Conservation (phyloP, 2,797 vertebrate genomes). For the Peromyscus attwateri region DNA sequence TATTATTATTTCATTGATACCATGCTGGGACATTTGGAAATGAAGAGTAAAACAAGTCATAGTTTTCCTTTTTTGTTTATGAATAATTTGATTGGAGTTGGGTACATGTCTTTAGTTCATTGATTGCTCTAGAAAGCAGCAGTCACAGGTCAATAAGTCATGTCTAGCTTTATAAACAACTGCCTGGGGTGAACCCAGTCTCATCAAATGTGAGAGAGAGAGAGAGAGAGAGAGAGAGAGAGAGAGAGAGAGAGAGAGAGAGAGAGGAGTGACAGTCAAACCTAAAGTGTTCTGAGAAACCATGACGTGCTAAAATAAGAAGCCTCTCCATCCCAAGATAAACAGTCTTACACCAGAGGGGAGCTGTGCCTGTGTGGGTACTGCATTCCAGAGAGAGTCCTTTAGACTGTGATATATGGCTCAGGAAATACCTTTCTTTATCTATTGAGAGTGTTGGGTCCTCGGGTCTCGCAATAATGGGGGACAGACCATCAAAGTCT, state of each 20-base stretch:
- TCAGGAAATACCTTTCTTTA: slow-evolving; percentile 12
- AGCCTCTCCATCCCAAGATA: slow-evolving; percentile 43
- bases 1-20: slow-evolving; percentile 59
- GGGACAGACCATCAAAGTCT: too few relatives aligned
- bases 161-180: slow-evolving; percentile 89
- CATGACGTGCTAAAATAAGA: slow-evolving; percentile 32
- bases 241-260: neutral
- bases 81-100: slow-evolving; percentile 39
- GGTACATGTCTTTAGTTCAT: slow-evolving; percentile 84
- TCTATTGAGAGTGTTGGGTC: neutral
- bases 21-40: slow-evolving; percentile 21
- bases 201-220: slow-evolving; percentile 52
- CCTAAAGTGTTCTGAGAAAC: slow-evolving; percentile 56
- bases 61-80: slow-evolving; percentile 52
- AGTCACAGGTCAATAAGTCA: slow-evolving; percentile 88
- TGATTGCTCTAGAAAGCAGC: slow-evolving; percentile 83
- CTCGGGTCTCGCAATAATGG: too few relatives aligned
- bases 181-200: slow-evolving; percentile 76
- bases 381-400: neutral
- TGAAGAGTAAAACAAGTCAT: slow-evolving; percentile 70
- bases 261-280: slow-evolving; percentile 1
- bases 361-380: neutral
- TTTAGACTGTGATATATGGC: neutral
- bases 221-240: neutral
- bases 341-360: neutral